Conservation (phyloP, 2,797 vertebrate genomes). For the Alcedo quadribrachys region DNA sequence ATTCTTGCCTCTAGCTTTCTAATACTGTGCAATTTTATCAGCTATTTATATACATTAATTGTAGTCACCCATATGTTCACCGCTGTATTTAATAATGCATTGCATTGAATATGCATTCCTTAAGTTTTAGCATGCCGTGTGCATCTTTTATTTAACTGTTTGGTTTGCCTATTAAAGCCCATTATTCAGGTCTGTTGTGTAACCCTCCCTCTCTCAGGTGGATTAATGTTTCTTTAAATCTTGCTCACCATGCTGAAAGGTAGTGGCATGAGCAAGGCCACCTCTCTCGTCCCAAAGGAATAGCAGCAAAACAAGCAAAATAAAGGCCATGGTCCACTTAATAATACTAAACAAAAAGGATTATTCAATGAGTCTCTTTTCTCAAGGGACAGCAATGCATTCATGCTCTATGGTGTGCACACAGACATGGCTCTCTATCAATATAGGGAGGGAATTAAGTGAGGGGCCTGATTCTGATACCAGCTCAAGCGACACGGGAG, state of each 20-base stretch:
- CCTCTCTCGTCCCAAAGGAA: slow-evolving; percentile 54
- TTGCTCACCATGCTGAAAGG: slow-evolving; percentile 63
- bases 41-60: slow-evolving; percentile 88
- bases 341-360: slow-evolving; percentile 77
- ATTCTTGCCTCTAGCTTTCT: slow-evolving; percentile 85
- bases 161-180: slow-evolving; percentile 79
- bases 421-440: slow-evolving; percentile 66
- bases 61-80: slow-evolving; percentile 83
- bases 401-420: slow-evolving; percentile 55
- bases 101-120: slow-evolving; percentile 82
- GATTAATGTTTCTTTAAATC: slow-evolving; percentile 78
- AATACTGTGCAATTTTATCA: slow-evolving; percentile 84
- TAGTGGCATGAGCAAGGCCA: slow-evolving; percentile 74
- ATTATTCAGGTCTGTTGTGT: slow-evolving; percentile 73
- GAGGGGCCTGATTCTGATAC: neutral
- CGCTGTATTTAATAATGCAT: slow-evolving; percentile 84
- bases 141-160: slow-evolving; percentile 81
- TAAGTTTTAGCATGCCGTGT: slow-evolving; percentile 78
- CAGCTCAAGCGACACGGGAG: neutral
- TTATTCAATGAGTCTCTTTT: slow-evolving; percentile 73
- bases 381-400: slow-evolving; percentile 51
- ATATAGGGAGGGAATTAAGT: slow-evolving; percentile 6
- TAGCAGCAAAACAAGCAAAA: slow-evolving; percentile 71
- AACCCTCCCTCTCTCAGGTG: slow-evolving; percentile 46
- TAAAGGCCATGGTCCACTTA: slow-evolving; percentile 72